Evolutionary conservation across 2,797 vertebrate genomes (phyloP).

Genomic region (Moxostoma hubbsi): DNA sequence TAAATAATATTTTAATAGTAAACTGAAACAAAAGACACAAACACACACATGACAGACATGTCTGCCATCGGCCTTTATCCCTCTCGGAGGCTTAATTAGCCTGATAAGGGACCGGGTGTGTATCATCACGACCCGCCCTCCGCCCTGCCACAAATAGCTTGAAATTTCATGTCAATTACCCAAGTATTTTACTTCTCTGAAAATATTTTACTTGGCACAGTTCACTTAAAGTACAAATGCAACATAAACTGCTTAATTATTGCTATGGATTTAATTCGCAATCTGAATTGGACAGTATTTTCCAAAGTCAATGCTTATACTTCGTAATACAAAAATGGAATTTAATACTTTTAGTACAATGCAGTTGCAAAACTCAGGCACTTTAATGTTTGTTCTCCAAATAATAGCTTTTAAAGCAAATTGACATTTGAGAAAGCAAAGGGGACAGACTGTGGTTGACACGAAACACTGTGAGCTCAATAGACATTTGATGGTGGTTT

Average conservation of each 20-base stretch:
- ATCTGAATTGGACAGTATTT: background rate
- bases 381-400: constrained; percentile 20
- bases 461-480: background rate
- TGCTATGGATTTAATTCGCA: background rate
- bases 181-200: too few relatives aligned
- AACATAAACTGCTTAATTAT: background rate
- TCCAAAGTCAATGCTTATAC: background rate
- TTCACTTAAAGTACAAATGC: background rate
- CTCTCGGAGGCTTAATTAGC: too few relatives aligned
- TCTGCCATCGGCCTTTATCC: too few relatives aligned
- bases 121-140: too few relatives aligned
- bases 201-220: background rate
- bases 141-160: too few relatives aligned
- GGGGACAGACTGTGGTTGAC: constrained; percentile 30
- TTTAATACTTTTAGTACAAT: background rate
- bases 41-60: too few relatives aligned
- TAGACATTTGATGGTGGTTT: background rate
- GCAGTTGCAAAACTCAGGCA: background rate
- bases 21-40: too few relatives aligned
- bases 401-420: constrained; percentile 22
- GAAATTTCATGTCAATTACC: too few relatives aligned
- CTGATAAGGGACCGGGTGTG: too few relatives aligned
- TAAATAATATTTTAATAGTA: too few relatives aligned
- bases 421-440: constrained; percentile 31
- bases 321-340: background rate